These are phyloP conservation scores for Gopherus evgoodei DNA, from an alignment of 2,113 vertebrate genomes.

Conservation along the genomic window DNA sequence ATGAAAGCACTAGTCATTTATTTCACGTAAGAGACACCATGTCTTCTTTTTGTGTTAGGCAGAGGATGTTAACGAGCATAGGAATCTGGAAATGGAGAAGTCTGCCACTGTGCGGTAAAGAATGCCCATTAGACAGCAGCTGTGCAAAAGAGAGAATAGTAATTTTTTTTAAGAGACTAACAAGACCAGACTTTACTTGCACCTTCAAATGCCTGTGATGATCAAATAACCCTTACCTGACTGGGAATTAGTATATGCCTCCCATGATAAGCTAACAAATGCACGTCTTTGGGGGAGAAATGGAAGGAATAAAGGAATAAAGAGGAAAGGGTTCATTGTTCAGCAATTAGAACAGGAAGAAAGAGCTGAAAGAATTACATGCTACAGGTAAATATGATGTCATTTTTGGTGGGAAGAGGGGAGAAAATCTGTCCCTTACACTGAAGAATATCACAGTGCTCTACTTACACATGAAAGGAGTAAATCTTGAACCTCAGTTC, in stretches of 20 bases:
- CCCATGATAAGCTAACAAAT: conserved; percentile 20
- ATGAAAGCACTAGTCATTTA: background rate
- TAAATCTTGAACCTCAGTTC: background rate
- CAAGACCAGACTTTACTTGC: background rate
- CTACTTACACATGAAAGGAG: background rate
- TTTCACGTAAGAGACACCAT: background rate
- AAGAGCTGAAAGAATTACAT: background rate
- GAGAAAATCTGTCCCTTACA: background rate
- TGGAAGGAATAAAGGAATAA: background rate
- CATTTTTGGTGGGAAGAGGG: background rate
- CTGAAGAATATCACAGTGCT: background rate
- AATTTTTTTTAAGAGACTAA: background rate
- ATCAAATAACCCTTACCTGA: conserved; percentile 49
- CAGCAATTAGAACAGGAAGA: background rate
- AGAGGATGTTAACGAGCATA: background rate
- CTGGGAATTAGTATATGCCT: background rate
- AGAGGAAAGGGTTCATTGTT: background rate
- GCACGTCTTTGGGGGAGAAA: background rate
- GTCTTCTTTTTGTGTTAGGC: background rate
- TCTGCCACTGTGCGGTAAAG: background rate
- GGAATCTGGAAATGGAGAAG: background rate
- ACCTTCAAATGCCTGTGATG: conserved; percentile 2
- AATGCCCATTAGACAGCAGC: background rate
- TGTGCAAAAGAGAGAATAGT: background rate
- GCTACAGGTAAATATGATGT: background rate